phyloP scores from a whole-genome alignment of 2,113 vertebrate genomes.

The cat (Felis catus) region DNA sequence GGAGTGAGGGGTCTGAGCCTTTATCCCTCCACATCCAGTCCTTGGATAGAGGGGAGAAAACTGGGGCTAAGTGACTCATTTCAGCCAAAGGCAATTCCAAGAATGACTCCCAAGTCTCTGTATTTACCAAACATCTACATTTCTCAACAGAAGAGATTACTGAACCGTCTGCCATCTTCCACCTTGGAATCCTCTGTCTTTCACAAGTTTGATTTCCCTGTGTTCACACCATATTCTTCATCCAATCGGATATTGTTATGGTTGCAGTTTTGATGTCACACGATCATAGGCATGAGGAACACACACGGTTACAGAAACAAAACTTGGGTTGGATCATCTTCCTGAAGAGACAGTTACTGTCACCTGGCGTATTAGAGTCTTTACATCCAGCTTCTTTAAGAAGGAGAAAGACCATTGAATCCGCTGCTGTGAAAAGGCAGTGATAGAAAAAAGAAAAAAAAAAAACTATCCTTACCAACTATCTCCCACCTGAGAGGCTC shows the following conservation, averaged over 20 bases:
- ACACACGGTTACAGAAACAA: neutral
- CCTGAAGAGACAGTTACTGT: neutral
- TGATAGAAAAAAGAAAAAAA: neutral
- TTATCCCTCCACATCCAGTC: neutral
- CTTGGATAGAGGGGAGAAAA: neutral
- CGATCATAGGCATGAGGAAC: neutral
- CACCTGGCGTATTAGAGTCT: neutral
- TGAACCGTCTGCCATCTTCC: neutral
- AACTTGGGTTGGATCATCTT: neutral
- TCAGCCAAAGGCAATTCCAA: neutral
- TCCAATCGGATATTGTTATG: neutral
- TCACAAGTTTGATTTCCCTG: conserved; percentile 1
- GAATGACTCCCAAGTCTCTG: neutral
- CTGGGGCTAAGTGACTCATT: neutral
- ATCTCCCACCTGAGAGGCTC: neutral
- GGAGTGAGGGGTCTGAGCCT: neutral
- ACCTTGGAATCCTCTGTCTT: neutral
- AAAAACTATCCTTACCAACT: neutral
- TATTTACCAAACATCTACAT: neutral
- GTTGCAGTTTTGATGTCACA: neutral
- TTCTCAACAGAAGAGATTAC: neutral
- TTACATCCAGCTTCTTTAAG: neutral
- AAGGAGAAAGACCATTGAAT: neutral
- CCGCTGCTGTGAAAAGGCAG: neutral
- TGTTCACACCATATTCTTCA: neutral